phyloP scores from a whole-genome alignment of 1,140 invertebrate genomes.

The Goniozus legneri region DNA sequence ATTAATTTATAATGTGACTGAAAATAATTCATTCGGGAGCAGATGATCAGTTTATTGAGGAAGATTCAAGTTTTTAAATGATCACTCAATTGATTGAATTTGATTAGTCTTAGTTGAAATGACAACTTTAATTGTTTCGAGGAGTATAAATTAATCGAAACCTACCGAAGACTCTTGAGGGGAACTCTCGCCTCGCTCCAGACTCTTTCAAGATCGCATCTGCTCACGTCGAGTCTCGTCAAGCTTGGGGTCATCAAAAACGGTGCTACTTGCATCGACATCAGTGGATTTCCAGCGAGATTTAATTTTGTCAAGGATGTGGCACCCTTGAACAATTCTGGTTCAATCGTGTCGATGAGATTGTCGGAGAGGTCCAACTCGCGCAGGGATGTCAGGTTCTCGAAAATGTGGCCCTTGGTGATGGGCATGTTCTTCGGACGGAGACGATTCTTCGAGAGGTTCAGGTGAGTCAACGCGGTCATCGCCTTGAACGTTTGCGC shows the following conservation, averaged over 20 bases:
- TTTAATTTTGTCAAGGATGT: slow-evolving; percentile 61
- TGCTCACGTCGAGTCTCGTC: slow-evolving; percentile 63
- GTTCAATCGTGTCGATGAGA: slow-evolving; percentile 56
- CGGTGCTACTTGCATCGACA: slow-evolving; percentile 61
- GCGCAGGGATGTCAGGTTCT: slow-evolving; percentile 55
- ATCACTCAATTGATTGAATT: too few relatives aligned
- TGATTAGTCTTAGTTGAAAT: too few relatives aligned
- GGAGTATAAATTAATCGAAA: too few relatives aligned
- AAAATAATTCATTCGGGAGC: too few relatives aligned
- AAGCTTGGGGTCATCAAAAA: slow-evolving; percentile 61
- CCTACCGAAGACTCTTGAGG: slow-evolving; percentile 32
- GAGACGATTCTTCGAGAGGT: slow-evolving; percentile 60
- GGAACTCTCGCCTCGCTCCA: slow-evolving; percentile 57
- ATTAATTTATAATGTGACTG: too few relatives aligned
- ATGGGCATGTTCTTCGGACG: too few relatives aligned
- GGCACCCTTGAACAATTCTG: slow-evolving; percentile 58
- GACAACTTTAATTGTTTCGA: too few relatives aligned
- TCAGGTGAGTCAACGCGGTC: slow-evolving; percentile 61
- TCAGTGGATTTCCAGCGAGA: slow-evolving; percentile 68
- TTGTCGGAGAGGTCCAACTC: slow-evolving; percentile 71
- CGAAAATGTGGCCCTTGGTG: slow-evolving; percentile 31
- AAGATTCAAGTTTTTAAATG: too few relatives aligned
- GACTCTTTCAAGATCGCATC: slow-evolving; percentile 60
- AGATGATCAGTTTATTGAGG: too few relatives aligned
- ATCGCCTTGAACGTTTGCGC: slow-evolving; percentile 64